These are phyloP conservation scores for Monopis laevigella DNA, from an alignment of 2,888 invertebrate genomes.

Conservation along the genomic window DNA sequence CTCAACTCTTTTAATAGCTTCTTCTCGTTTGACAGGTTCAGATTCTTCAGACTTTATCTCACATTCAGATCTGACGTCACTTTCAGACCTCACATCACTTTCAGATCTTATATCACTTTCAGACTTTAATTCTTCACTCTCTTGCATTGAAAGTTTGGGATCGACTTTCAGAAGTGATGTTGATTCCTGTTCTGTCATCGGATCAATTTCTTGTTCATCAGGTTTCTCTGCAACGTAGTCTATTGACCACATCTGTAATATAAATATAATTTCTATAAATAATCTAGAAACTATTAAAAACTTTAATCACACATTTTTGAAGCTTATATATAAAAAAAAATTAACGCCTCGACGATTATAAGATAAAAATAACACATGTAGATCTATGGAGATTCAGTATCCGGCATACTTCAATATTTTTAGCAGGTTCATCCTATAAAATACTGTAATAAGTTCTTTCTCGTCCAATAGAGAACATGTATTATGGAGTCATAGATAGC, in stretches of 20 bases:
- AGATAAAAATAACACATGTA: too few species aligned
- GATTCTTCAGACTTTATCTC: constrained; percentile 30
- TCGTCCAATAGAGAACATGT: too few species aligned
- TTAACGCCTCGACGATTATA: too few species aligned
- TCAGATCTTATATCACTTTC: constrained; percentile 28
- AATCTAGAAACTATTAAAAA: too few species aligned
- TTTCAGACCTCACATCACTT: constrained; percentile 25
- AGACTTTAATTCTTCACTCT: constrained; percentile 30
- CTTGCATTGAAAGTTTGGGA: constrained; percentile 30
- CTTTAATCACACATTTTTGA: not conserved
- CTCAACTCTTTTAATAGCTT: constrained; percentile 68
- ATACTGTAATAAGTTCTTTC: too few species aligned
- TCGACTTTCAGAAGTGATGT: constrained; percentile 31
- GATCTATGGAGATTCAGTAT: too few species aligned
- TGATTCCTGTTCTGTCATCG: constrained; percentile 14
- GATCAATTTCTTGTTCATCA: constrained; percentile 51
- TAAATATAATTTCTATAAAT: too few species aligned
- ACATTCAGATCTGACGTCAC: constrained; percentile 24
- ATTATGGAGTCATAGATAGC: too few species aligned
- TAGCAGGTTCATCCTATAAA: too few species aligned
- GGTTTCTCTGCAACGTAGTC: constrained; percentile 90
- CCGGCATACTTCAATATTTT: too few species aligned
- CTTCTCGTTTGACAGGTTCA: constrained; percentile 40
- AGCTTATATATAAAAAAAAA: too few species aligned
- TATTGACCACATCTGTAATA: constrained; percentile 92